phyloP scores from a whole-genome alignment of 2,888 invertebrate genomes.

The Geotrupes spiniger region DNA sequence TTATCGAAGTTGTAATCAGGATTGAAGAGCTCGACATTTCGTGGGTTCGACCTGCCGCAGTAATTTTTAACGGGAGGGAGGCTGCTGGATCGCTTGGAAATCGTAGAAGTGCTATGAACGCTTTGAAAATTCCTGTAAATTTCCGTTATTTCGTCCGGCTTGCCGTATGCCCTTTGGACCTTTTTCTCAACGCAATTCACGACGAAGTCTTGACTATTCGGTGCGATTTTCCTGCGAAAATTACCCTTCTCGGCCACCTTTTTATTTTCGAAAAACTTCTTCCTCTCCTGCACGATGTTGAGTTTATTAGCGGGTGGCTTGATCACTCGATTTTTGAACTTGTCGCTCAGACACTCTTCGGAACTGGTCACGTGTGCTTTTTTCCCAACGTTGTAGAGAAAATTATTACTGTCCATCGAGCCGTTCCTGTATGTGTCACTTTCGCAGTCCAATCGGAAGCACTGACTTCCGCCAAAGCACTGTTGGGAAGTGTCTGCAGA shows the following conservation, averaged over 20 bases:
- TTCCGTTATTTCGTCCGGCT: constrained; percentile 6
- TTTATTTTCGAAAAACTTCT: constrained; percentile 18
- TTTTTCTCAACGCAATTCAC: constrained; percentile 8
- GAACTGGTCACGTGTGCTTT: too few species aligned
- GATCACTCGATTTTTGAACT: too few species aligned
- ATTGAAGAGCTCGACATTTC: constrained; percentile 22
- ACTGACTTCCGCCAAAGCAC: too few species aligned
- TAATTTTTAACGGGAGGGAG: constrained; percentile 15
- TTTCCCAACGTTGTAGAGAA: too few species aligned
- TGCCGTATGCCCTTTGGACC: constrained; percentile 5
- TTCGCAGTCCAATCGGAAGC: too few species aligned
- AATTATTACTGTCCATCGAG: too few species aligned
- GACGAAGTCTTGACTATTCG: neutral
- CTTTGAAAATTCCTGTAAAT: constrained; percentile 18
- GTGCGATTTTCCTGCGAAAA: too few species aligned
- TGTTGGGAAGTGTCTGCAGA: too few species aligned
- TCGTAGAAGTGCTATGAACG: constrained; percentile 15
- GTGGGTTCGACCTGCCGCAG: constrained; percentile 4
- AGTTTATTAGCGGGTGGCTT: too few species aligned
- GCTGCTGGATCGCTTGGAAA: constrained; percentile 16
- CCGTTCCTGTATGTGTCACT: too few species aligned
- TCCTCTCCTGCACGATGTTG: constrained; percentile 3
- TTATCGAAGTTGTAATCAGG: constrained; percentile 22
- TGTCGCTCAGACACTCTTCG: too few species aligned
- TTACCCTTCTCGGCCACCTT: neutral